These are phyloP conservation scores for Idris sp. DNA, from an alignment of 1,140 invertebrate genomes.

Conservation along the genomic window DNA sequence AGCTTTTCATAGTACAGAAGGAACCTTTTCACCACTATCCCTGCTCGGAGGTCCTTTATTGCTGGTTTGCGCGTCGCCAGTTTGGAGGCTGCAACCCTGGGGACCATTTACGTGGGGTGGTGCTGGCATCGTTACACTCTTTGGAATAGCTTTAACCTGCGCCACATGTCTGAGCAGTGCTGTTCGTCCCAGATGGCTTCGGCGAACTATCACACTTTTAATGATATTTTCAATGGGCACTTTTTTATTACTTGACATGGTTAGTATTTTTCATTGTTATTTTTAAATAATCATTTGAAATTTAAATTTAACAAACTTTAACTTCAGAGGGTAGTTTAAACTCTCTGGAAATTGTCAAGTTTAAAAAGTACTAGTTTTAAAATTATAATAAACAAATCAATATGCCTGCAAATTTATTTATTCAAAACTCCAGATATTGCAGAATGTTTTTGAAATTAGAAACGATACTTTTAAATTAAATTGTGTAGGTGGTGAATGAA, in stretches of 20 bases:
- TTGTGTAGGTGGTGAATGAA: too few species aligned
- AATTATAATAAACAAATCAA: too few species aligned
- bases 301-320: too few species aligned
- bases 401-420: too few species aligned
- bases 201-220: conserved; percentile 71
- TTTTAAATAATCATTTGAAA: too few species aligned
- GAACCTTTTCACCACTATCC: conserved; percentile 82
- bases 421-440: too few species aligned
- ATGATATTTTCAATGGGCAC: conserved; percentile 74
- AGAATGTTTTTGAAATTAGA: too few species aligned
- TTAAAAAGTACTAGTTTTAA: too few species aligned
- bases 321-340: too few species aligned
- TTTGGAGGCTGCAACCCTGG: conserved; percentile 76
- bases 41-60: conserved; percentile 82
- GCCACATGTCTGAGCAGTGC: conserved; percentile 75
- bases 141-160: conserved; percentile 71
- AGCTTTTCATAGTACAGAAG: conserved; percentile 82
- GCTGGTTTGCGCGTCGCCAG: conserved; percentile 79
- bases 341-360: too few species aligned
- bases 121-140: conserved; percentile 71
- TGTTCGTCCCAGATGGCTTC: conserved; percentile 74
- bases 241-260: conserved; percentile 75
- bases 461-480: too few species aligned
- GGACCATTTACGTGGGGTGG: conserved; percentile 77
- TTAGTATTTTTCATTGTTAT: too few species aligned